These are phyloP conservation scores for Bellardia bayeri DNA, from an alignment of 2,888 invertebrate species.

Conservation along the genomic window DNA sequence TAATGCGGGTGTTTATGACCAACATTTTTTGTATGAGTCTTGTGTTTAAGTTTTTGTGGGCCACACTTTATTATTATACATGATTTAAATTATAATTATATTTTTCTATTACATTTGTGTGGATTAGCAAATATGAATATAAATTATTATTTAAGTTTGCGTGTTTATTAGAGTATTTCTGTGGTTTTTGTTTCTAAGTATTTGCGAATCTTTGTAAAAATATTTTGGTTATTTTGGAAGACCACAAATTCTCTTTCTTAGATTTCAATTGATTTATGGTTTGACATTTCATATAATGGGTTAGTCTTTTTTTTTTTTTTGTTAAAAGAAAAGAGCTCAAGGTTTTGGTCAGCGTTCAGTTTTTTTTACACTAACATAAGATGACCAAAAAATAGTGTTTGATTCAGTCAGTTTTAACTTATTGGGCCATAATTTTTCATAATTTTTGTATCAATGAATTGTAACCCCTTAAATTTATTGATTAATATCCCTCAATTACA, in stretches of 20 bases:
- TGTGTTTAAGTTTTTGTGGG: not conserved
- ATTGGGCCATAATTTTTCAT: too few species aligned
- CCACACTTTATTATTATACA: slow-evolving; percentile 39
- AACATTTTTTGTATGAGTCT: not conserved
- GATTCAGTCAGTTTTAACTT: too few species aligned
- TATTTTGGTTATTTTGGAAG: slow-evolving; percentile 12
- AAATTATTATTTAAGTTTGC: slow-evolving; percentile 12
- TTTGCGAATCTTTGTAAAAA: not conserved
- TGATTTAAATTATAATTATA: slow-evolving; percentile 40
- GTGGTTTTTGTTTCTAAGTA: not conserved
- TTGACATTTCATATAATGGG: not conserved
- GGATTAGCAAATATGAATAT: not conserved
- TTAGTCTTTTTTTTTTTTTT: not conserved
- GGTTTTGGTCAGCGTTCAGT: not conserved
- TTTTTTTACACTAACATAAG: too few species aligned
- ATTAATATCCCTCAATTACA: too few species aligned
- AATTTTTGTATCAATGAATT: not conserved
- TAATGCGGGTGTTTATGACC: not conserved
- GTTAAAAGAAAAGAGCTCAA: not conserved
- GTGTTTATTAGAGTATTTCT: slow-evolving; percentile 30
- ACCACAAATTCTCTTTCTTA: slow-evolving; percentile 32
- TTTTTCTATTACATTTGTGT: slow-evolving; percentile 8
- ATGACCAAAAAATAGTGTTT: too few species aligned
- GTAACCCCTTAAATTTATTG: too few species aligned
- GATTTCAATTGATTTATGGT: slow-evolving; percentile 46